A percentile compares a stretch with the other conserved stretches of the same genome.
phyloP scores from a whole-genome alignment of 2,113 vertebrate genomes.

The human (Homo sapiens) region GRCh38 chr18:12380501-12381000 shows the following conservation, averaged over 20 bases:
- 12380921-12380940: not conserved
- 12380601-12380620: not conserved
- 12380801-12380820: not conserved
- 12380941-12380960: not conserved
- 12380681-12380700: not conserved
- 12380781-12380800: not conserved
- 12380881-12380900: not conserved
- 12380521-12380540: not conserved
- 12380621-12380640: not conserved
- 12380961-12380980: not conserved
- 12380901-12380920: too few relatives aligned
- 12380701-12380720: not conserved
- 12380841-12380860: not conserved
- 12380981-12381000: not conserved
- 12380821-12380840: not conserved
- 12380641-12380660: not conserved
- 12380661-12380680: not conserved
- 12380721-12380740: not conserved
- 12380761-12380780: not conserved
- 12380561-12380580: not conserved
- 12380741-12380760: not conserved
- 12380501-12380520: not conserved
- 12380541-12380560: not conserved
- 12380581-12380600: not conserved
- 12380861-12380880: not conserved